phyloP scores from a whole-genome alignment of 2,888 invertebrate species.

The Leucophenga montana region DNA sequence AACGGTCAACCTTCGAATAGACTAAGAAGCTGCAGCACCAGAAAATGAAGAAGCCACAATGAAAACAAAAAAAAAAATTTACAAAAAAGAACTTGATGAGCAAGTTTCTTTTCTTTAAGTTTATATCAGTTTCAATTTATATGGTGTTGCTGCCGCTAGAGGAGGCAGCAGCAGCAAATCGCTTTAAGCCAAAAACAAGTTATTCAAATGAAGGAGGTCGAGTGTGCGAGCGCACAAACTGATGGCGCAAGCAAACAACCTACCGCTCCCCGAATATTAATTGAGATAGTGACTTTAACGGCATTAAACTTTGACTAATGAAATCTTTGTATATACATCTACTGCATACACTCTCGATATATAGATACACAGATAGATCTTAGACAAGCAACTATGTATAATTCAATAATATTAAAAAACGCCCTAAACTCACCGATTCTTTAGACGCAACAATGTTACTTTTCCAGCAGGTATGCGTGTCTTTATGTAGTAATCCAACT shows the following conservation, averaged over 20 bases:
- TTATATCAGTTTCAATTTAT: slow-evolving; percentile 31
- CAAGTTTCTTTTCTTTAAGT: slow-evolving; percentile 57
- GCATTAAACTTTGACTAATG: slow-evolving; percentile 41
- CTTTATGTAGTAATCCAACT: slow-evolving; percentile 85
- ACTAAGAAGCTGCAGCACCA: slow-evolving; percentile 31
- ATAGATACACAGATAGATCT: slow-evolving; percentile 41
- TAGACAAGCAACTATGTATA: slow-evolving; percentile 44
- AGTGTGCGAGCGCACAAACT: slow-evolving; percentile 31
- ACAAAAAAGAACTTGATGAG: slow-evolving; percentile 59
- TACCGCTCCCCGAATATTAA: slow-evolving; percentile 11
- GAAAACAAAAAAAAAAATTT: slow-evolving; percentile 42
- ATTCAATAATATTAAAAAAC: slow-evolving; percentile 16
- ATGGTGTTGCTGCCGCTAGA: slow-evolving; percentile 35
- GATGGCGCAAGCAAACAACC: background rate
- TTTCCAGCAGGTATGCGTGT: slow-evolving; percentile 80
- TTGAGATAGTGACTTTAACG: background rate
- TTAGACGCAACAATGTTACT: slow-evolving; percentile 83
- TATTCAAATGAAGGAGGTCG: slow-evolving; percentile 58
- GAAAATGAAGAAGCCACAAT: slow-evolving; percentile 27
- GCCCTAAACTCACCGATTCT: slow-evolving; percentile 76
- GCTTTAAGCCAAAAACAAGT: slow-evolving; percentile 58
- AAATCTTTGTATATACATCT: slow-evolving; percentile 56
- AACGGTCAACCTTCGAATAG: slow-evolving; percentile 49
- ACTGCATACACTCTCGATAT: background rate
- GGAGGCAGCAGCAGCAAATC: slow-evolving; percentile 44